Evolutionary conservation across 92 coral and sea anemone species (phyloP).

Genomic region (Epizoanthus ramosus): DNA sequence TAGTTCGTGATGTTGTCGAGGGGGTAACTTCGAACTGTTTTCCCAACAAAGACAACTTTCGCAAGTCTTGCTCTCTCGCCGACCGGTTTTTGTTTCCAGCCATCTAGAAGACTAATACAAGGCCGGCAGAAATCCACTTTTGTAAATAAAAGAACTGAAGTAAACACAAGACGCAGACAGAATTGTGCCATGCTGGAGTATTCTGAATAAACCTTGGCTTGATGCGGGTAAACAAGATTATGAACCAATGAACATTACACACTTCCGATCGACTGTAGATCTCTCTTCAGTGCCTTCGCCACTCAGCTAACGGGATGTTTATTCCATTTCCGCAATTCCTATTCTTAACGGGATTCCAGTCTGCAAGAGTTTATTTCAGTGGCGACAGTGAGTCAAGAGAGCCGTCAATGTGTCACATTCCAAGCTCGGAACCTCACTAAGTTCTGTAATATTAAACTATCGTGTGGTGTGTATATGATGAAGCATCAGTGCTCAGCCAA

Average conservation of each 20-base stretch:
- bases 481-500: background rate
- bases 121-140: constrained; percentile 67
- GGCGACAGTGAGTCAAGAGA: constrained; percentile 39
- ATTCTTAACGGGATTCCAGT: constrained; percentile 28
- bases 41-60: constrained; percentile 87
- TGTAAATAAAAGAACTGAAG: constrained; percentile 49
- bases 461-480: background rate
- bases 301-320: constrained; percentile 22
- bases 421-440: background rate
- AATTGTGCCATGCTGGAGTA: background rate
- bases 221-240: constrained; percentile 15
- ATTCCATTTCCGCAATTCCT: constrained; percentile 24
- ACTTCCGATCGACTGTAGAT: constrained; percentile 17
- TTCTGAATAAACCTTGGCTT: constrained; percentile 7
- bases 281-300: constrained; percentile 19
- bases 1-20: constrained; percentile 50
- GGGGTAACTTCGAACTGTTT: constrained; percentile 65
- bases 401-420: constrained; percentile 1
- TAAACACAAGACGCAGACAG: constrained; percentile 1
- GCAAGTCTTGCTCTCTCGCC: constrained; percentile 80
- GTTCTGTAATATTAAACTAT: constrained; percentile 29
- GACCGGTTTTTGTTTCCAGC: constrained; percentile 75
- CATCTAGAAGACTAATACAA: constrained; percentile 69
- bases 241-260: constrained; percentile 9
- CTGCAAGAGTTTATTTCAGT: constrained; percentile 15